Base-by-base conservation (phyloP, 2,888 invertebrate species). In the Rapana venosa region DNA sequence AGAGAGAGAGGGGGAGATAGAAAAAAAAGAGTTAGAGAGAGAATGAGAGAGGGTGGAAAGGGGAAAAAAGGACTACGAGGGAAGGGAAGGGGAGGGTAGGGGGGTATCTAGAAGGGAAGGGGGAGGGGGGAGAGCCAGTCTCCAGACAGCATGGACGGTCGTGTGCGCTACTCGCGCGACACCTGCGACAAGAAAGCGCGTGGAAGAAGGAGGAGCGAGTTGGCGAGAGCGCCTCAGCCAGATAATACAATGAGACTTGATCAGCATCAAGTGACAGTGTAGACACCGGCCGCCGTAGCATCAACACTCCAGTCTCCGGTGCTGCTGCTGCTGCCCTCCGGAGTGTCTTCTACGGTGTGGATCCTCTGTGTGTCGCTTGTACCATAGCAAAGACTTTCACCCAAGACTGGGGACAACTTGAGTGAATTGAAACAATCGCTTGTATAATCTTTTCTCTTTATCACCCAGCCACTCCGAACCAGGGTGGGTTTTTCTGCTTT, bases 261-360 rank as follows among this genome's bases (percentile, higher is more conserved):
- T 74, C 87, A 74, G 74, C 87, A 47, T 87, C 70, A 87, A 87
- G 87, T 87, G 87, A 87, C 87, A 87, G 87, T 87, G 36, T 32
- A 87, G 74, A 47, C 70, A 26, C 35, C 70, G 74, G 35, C 36
- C 87, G 87, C 32, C 74, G 15, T 5, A 74, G 74, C 74, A 74
- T 5, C 70, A 32, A 86, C 86, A 61, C 58, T n/a, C 17, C 47
- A 47, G 6, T 83, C 36, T 56, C 83, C 20, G 83, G 22, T 47
- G 22, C 17, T 79, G 47, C 20, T 26, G 61, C 61, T 17, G 17
- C 66, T 66, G 5, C 66, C 2, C 66, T 66, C 66, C 66, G 17
- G 2, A 22, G 47, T 47, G 47, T 47, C 47, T 47, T 66, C 26
- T 66, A 66, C 17, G 17, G 20, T 66, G 20, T 13, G 17, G 66